These are phyloP conservation scores for Choristoneura fumiferana DNA, from an alignment of 1,140 invertebrate genomes.

Conservation along the genomic window DNA sequence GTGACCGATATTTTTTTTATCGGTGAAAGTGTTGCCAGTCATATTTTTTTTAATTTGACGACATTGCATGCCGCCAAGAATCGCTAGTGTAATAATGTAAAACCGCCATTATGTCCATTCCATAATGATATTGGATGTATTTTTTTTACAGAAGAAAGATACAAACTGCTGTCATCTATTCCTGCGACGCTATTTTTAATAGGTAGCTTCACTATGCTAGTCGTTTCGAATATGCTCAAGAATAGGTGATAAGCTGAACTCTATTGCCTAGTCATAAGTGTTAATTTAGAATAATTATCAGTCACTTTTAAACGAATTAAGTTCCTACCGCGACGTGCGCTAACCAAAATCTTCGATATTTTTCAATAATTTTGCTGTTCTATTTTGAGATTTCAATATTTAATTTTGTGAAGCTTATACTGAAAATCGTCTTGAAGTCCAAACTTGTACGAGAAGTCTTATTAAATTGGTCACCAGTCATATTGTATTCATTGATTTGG, in stretches of 20 bases:
- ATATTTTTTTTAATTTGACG: no score
- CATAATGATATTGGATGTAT: slow-evolving; percentile 32
- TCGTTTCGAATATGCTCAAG: slow-evolving; percentile 70
- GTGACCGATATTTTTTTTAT: no score
- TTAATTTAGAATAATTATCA: not conserved
- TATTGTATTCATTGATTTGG: no score
- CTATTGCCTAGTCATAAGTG: slow-evolving; percentile 4
- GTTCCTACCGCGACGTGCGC: no score
- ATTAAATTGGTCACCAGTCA: no score
- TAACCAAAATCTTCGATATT: not conserved
- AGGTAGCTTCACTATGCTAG: slow-evolving; percentile 82
- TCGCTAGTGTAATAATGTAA: no score
- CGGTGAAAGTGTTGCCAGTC: no score
- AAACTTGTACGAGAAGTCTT: not conserved
- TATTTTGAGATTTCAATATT: not conserved
- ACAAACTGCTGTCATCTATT: slow-evolving; percentile 84
- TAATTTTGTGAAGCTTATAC: not conserved
- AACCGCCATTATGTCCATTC: no score
- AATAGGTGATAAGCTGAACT: slow-evolving; percentile 56
- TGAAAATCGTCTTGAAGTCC: not conserved
- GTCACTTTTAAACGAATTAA: not conserved
- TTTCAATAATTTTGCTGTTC: not conserved
- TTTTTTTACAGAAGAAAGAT: slow-evolving; percentile 85
- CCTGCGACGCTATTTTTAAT: slow-evolving; percentile 83
- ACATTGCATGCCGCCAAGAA: no score